Conservation (phyloP, 2,888 invertebrate species). For the Pristionchus exspectatus region DNA sequence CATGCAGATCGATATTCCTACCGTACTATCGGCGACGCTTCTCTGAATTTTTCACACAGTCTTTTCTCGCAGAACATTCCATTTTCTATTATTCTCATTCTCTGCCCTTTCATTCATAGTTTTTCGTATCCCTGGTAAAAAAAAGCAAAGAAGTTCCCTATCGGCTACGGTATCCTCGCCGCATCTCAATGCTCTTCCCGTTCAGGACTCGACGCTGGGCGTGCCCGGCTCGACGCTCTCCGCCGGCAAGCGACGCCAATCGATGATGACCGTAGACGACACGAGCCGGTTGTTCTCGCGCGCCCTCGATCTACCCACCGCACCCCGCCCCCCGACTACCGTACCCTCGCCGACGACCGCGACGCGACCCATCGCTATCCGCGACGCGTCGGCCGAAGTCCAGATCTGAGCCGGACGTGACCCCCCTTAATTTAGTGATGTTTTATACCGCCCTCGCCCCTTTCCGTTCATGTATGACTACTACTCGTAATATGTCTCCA, state of each 20-base stretch:
- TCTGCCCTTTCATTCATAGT: no score
- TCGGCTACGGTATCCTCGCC: no score
- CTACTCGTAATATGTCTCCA: slow-evolving; percentile 25
- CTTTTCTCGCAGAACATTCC: no score
- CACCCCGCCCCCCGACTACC: not conserved
- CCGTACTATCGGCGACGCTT: no score
- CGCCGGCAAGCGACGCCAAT: not conserved
- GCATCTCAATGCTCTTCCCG: no score
- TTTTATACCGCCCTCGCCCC: not conserved
- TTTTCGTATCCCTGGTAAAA: no score
- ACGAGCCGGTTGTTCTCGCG: slow-evolving; percentile 1
- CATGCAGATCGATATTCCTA: no score
- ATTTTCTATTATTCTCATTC: no score
- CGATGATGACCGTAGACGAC: not conserved
- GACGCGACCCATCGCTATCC: not conserved
- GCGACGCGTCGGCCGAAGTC: not conserved
- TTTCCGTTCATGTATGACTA: no score
- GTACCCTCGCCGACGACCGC: not conserved
- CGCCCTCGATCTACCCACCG: not conserved
- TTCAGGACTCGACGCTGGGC: not conserved
- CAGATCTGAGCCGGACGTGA: not conserved
- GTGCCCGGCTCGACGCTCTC: not conserved
- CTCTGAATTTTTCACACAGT: no score
- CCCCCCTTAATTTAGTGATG: slow-evolving; percentile 3
- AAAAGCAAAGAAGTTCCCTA: no score